Conservation (phyloP, 2,113 vertebrate species). For the Aegypius monachus region DNA sequence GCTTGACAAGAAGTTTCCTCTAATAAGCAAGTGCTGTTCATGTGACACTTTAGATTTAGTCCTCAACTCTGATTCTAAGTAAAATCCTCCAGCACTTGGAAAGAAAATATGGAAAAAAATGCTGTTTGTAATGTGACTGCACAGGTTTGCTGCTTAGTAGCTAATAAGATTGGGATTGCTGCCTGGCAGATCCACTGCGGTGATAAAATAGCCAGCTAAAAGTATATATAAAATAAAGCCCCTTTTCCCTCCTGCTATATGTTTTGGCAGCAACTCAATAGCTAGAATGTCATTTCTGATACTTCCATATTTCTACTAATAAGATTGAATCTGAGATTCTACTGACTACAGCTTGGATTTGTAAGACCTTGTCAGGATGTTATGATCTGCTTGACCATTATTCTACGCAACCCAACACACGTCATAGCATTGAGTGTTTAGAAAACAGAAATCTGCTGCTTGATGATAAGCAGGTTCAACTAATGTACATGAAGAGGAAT, state of each 20-base stretch:
- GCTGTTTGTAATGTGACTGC: not conserved
- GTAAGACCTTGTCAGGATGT: not conserved
- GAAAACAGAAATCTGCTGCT: not conserved
- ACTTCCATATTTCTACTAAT: not conserved
- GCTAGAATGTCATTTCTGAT: not conserved
- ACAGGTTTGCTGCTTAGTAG: not conserved
- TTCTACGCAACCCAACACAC: not conserved
- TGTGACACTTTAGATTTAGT: not conserved
- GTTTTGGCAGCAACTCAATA: not conserved
- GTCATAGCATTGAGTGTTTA: not conserved
- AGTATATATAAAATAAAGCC: not conserved
- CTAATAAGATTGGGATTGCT: not conserved
- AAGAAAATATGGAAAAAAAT: not conserved
- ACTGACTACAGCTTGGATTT: not conserved
- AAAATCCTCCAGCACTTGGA: not conserved
- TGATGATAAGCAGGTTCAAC: not conserved
- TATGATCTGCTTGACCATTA: not conserved
- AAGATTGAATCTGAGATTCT: not conserved
- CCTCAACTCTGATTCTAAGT: not conserved
- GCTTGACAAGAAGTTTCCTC: not conserved
- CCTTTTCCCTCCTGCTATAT: not conserved
- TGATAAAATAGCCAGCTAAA: slow-evolving; percentile 2
- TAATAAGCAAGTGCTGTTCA: not conserved
- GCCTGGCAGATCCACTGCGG: not conserved
- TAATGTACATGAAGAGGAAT: not conserved